Percentiles rank a stretch among this genome's conserved stretches.
Conservation (phyloP, 2,888 invertebrate genomes). For the Nesidiocoris tenuis region DNA sequence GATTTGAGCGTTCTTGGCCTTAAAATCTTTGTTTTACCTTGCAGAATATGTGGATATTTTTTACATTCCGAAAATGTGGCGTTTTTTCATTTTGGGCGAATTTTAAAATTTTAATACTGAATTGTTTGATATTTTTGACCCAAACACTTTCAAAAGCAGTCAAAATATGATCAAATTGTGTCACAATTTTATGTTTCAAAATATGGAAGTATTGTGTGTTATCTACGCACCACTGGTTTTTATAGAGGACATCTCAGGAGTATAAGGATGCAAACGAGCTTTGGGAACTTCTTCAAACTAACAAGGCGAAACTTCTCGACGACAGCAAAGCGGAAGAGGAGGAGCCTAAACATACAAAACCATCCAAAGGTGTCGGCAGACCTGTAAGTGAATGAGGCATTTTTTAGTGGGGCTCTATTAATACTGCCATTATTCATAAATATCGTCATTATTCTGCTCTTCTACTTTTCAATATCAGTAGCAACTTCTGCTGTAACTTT, state of each 20-base stretch:
- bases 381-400: conserved; percentile 55
- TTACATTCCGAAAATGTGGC: too few relatives aligned
- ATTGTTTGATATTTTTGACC: too few relatives aligned
- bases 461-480: neutral
- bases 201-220: too few relatives aligned
- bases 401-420: conserved; percentile 10
- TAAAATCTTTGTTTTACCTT: too few relatives aligned
- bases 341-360: conserved; percentile 59
- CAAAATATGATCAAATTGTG: too few relatives aligned
- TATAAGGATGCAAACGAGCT: conserved; percentile 86
- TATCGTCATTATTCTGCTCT: neutral
- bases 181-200: too few relatives aligned
- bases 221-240: too few relatives aligned
- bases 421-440: conserved; percentile 7
- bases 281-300: conserved; percentile 73
- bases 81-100: too few relatives aligned
- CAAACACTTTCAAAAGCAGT: too few relatives aligned
- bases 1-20: too few relatives aligned
- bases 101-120: too few relatives aligned
- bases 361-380: conserved; percentile 57
- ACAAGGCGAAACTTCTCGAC: conserved; percentile 54
- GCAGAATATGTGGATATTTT: too few relatives aligned
- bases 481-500: neutral
- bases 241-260: conserved; percentile 73
- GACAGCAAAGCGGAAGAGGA: conserved; percentile 55